Conservation (phyloP, 1,140 invertebrate genomes). For the Propsilocerus akamusi region DNA sequence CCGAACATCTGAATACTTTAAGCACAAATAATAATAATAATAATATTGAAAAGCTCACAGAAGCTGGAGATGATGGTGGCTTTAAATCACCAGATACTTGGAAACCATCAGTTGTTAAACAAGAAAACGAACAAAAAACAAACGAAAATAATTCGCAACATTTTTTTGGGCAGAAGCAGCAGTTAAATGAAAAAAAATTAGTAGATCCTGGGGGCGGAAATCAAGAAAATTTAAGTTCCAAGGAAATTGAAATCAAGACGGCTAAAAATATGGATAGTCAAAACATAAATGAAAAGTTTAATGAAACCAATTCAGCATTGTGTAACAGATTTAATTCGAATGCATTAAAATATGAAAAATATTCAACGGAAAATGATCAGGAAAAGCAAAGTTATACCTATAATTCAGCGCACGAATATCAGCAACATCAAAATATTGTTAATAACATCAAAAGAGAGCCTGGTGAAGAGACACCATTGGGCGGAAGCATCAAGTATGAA, state of each 20-base stretch:
- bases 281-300: slow-evolving; percentile 13
- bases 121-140: background rate
- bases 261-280: slow-evolving; percentile 23
- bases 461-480: background rate
- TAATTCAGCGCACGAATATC: background rate
- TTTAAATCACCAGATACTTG: background rate
- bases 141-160: background rate
- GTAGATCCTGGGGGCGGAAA: background rate
- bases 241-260: slow-evolving; percentile 12
- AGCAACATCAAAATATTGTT: background rate
- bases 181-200: slow-evolving; percentile 3
- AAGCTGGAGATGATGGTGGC: slow-evolving; percentile 12
- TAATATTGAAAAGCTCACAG: slow-evolving; percentile 14
- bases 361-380: background rate
- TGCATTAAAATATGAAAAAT: no score
- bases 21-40: slow-evolving; percentile 6
- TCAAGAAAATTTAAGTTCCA: no score
- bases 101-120: background rate
- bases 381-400: background rate
- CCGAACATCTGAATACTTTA: slow-evolving; percentile 8
- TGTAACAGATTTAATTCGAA: no score
- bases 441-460: background rate
- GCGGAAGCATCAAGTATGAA: slow-evolving; percentile 22
- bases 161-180: slow-evolving; percentile 2
- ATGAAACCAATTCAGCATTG: no score